Evolutionary conservation across 2,113 vertebrate genomes (phyloP).

Genomic region (Alosa alosa): DNA sequence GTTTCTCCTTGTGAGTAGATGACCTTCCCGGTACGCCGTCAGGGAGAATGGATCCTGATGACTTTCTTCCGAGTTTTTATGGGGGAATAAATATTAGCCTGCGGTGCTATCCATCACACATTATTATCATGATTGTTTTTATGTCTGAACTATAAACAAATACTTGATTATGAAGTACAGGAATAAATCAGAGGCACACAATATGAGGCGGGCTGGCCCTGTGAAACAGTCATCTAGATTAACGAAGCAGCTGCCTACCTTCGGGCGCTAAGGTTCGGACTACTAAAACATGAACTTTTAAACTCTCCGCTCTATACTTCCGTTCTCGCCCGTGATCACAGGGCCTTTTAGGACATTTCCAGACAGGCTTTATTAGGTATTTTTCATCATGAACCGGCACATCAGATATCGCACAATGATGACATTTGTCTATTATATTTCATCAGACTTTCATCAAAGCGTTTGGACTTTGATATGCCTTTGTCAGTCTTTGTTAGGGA

Average conservation of each 20-base stretch:
- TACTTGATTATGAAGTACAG: conserved; percentile 70
- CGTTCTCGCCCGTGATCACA: conserved; percentile 20
- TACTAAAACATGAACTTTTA: conserved; percentile 26
- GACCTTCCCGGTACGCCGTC: conserved; percentile 71
- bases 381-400: neutral
- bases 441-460: neutral
- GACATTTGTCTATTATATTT: conserved; percentile 17
- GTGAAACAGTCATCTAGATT: conserved; percentile 67
- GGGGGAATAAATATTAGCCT: conserved; percentile 71
- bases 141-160: conserved; percentile 75
- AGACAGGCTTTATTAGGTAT: conserved; percentile 15
- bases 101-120: conserved; percentile 65
- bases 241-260: conserved; percentile 54
- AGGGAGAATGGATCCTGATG: conserved; percentile 57
- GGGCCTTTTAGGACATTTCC: neutral
- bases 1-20: conserved; percentile 61
- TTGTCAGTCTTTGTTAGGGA: conserved; percentile 4
- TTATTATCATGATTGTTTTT: conserved; percentile 76
- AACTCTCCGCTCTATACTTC: conserved; percentile 11
- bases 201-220: conserved; percentile 51
- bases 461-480: conserved; percentile 6
- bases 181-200: conserved; percentile 68
- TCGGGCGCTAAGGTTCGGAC: neutral
- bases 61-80: conserved; percentile 71
- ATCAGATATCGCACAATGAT: neutral